Percentiles rank a stretch among this genome's conserved stretches.
Evolutionary conservation across 2,888 invertebrate species (phyloP).

Genomic region (Gymnosoma rotundatum): DNA sequence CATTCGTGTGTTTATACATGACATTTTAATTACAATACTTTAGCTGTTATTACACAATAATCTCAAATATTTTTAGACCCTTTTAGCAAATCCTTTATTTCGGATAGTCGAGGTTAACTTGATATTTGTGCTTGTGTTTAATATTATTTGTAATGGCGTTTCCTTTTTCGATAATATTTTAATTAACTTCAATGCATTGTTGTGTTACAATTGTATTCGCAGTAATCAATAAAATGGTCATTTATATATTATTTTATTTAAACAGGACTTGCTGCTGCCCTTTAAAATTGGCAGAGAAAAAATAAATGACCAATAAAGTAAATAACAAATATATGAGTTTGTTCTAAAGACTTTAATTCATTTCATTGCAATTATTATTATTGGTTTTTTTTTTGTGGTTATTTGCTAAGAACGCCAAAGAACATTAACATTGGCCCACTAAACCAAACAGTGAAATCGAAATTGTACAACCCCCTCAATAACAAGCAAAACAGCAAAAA

Average conservation of each 20-base stretch:
- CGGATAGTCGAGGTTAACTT: not conserved
- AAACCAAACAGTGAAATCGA: conserved; percentile 54
- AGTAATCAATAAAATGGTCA: conserved; percentile 48
- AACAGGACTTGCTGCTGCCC: conserved; percentile 41
- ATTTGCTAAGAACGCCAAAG: conserved; percentile 6
- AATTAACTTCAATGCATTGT: not conserved
- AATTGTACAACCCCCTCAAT: conserved; percentile 25
- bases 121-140: not conserved
- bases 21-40: no score
- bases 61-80: no score
- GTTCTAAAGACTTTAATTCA: not conserved
- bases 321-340: conserved; percentile 8
- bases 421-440: conserved; percentile 70
- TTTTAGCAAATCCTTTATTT: not conserved
- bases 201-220: conserved; percentile 40
- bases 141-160: not conserved
- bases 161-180: conserved; percentile 19
- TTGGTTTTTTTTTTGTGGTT: conserved; percentile 13
- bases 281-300: conserved; percentile 26
- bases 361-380: conserved; percentile 3
- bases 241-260: conserved; percentile 16
- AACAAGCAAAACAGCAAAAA: conserved; percentile 15
- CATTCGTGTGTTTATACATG: no score
- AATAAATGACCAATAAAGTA: conserved; percentile 55
- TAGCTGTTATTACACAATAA: no score